Base-by-base conservation (phyloP, 2,113 vertebrate species). In the Dendrocopos noguchii region DNA sequence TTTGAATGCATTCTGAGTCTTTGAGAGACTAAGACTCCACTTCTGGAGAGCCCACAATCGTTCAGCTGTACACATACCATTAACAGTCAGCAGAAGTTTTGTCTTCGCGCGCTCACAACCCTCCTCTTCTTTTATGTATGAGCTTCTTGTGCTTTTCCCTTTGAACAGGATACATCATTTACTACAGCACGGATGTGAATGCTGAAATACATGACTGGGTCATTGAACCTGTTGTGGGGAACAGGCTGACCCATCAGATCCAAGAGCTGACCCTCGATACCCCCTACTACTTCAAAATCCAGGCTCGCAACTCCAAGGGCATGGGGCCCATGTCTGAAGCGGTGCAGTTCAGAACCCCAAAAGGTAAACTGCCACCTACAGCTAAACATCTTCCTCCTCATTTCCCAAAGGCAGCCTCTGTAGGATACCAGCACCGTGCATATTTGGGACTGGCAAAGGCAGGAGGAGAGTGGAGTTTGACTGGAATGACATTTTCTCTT, bases 251-350 rank as follows among this genome's bases (percentile, higher is more conserved):
- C 1, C 99, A 99, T 94, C 99, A 99, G 98, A 99, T 99, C 89
- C 99, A 99, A 79, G 99, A 99, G 63, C 88, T 99, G 86, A 99
- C 99, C 5, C 98, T 99, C 2, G 99, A 99, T 93, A 99, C 99
- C 0, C 98, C 98, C 0, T 99, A 99, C 97, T 99, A 99, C 97
- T 99, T 99, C 97, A 99, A 99, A 97, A 99, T 99, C 94, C 99
- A 99, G 95, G 99, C 99, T 25, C 98, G 99, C 13, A 99, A 99
- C 97, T 99, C 99, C 5, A 99, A 99, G 91, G 99, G 99, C 87
- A 99, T 99, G 99, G 99, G 99, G 22, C 99, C 99, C 39, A 98
- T 99, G 99, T 99, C 99, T 0, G 99, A 99, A 66, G 99, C 99
- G 1, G 99, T 99, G 11, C 98, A 99, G 18, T 99, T 99, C 97